Evolutionary conservation across 1,140 invertebrate species (phyloP), one percentile per base, ranked within the genome.

Genomic region (Mesaphorura yosii): DNA sequence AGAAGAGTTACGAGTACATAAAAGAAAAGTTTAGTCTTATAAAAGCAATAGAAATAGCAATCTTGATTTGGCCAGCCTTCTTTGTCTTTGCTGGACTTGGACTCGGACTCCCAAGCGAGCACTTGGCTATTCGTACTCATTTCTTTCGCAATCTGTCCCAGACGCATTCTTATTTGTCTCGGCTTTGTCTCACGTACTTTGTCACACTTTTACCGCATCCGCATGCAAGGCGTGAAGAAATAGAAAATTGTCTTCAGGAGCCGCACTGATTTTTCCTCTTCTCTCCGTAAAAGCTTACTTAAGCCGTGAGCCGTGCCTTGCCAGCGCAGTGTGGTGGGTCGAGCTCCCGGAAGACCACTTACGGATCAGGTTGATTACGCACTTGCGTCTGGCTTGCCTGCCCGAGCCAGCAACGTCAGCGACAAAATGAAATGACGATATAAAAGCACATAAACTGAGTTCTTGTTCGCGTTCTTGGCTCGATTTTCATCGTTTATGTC

Each of bases 291-390:
- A 55, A 44, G 37, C 53, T 48, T 46, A 48, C 50, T 52, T 57
- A 57, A 57, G 48, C 38, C 48, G 26, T 45, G 20, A 15, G 31
- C 51, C 39, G 49, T 19, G n/a, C n/a, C n/a, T n/a, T n/a, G n/a
- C n/a, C n/a, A n/a, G n/a, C n/a, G n/a, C n/a, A n/a, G n/a, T n/a
- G n/a, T n/a, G n/a, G n/a, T n/a, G n/a, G n/a, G n/a, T n/a, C n/a
- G n/a, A n/a, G n/a, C 41, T 57, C 55, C 55, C 55, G 45, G 25
- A 47, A 52, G 55, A 57, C 55, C 42, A 57, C 49, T 57, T 57
- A 42, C 40, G 49, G 41, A 45, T 57, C 31, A 37, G 44, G 49
- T 41, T 57, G 55, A 57, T 57, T 57, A 57, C 49, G 44, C 39
- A 57, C 34, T 45, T 48, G 38, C 44, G 40, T 39, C 44, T 28